These are phyloP conservation scores for Quadroppia sp. DNA, from an alignment of 2,888 invertebrate species.

Conservation along the genomic window DNA sequence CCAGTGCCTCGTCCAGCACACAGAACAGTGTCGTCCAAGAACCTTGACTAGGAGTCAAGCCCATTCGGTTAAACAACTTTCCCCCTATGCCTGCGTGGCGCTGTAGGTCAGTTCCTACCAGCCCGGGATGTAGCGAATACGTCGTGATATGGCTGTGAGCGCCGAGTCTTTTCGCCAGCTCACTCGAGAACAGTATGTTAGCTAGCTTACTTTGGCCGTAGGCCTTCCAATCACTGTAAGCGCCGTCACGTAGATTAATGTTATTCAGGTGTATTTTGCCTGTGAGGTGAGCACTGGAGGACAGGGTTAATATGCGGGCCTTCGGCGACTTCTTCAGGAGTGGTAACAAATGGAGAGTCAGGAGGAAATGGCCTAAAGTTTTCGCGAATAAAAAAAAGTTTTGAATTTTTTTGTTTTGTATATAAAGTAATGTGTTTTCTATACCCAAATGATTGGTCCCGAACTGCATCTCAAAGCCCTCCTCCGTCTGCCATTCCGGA, in stretches of 20 bases:
- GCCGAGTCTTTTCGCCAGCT: constrained; percentile 50
- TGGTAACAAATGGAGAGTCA: constrained; percentile 44
- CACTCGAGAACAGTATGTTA: constrained; percentile 52
- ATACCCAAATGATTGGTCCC: neutral
- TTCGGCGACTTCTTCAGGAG: constrained; percentile 45
- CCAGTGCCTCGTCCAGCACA: constrained; percentile 52
- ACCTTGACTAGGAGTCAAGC: constrained; percentile 49
- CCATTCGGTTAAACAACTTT: no score
- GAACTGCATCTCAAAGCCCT: neutral
- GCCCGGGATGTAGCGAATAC: constrained; percentile 55
- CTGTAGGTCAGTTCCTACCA: constrained; percentile 52
- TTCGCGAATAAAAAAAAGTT: neutral
- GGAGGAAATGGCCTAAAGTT: constrained; percentile 44
- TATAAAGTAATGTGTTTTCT: neutral
- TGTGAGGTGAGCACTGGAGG: constrained; percentile 53
- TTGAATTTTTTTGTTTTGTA: no score
- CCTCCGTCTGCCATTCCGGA: constrained; percentile 17
- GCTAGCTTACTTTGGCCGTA: constrained; percentile 54
- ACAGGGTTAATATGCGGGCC: constrained; percentile 49
- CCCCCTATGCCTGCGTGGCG: no score
- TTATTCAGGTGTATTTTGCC: constrained; percentile 50
- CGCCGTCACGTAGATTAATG: constrained; percentile 44
- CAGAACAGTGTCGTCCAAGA: constrained; percentile 66
- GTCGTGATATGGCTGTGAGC: constrained; percentile 45
- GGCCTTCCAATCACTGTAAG: constrained; percentile 48